phyloP scores from a whole-genome alignment of 2,888 invertebrate species.

The Perdita meconis region DNA sequence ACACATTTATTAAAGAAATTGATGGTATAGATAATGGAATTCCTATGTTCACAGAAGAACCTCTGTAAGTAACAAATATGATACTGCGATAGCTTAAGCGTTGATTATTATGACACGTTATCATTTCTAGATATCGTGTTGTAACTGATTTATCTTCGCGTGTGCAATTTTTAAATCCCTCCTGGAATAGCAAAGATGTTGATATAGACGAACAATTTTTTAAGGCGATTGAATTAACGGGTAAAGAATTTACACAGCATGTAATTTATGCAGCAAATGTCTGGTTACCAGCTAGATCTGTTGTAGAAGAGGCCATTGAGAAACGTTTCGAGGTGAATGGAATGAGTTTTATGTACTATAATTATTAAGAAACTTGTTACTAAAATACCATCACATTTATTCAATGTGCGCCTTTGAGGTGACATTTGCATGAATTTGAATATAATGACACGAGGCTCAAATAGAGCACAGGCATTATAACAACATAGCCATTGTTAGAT shows the following conservation, averaged over 20 bases:
- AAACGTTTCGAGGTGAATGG: constrained; percentile 86
- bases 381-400: not conserved
- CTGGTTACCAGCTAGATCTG: constrained; percentile 95
- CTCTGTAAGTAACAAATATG: constrained; percentile 78
- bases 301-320: constrained; percentile 90
- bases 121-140: constrained; percentile 88
- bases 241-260: constrained; percentile 90
- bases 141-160: constrained; percentile 91
- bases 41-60: constrained; percentile 90
- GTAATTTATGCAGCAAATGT: constrained; percentile 86
- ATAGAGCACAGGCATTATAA: constrained; percentile 11
- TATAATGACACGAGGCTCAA: constrained; percentile 27
- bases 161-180: constrained; percentile 91
- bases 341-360: not conserved
- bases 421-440: constrained; percentile 43
- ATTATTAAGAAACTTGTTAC: not conserved
- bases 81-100: not conserved
- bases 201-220: constrained; percentile 88
- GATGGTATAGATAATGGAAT: constrained; percentile 99
- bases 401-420: not conserved
- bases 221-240: constrained; percentile 91
- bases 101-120: no score
- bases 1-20: constrained; percentile 94
- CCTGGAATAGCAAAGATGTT: constrained; percentile 90
- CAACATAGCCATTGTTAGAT: constrained; percentile 16